Evolutionary conservation across 2,113 vertebrate genomes (phyloP).

Genomic region (Cheirogaleus medius): DNA sequence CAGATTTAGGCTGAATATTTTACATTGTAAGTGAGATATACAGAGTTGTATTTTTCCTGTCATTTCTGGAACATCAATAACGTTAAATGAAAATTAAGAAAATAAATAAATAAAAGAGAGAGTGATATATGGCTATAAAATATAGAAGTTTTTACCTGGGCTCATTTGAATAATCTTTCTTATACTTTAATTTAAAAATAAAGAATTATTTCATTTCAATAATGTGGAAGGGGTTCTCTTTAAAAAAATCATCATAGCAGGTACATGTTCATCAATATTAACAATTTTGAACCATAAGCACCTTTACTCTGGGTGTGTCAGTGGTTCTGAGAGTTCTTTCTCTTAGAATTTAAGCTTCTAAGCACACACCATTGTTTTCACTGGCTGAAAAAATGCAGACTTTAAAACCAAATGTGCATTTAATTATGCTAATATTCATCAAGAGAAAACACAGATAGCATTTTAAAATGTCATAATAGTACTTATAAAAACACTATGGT

Average conservation of each 20-base stretch:
- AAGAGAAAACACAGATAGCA: neutral
- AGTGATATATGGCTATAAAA: neutral
- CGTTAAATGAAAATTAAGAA: constrained; percentile 11
- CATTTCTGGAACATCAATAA: neutral
- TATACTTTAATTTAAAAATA: constrained; percentile 28
- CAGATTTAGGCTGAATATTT: neutral
- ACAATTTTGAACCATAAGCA: neutral
- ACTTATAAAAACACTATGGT: neutral
- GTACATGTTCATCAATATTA: neutral
- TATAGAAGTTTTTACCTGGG: neutral
- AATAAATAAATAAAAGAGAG: neutral
- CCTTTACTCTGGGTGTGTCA: neutral
- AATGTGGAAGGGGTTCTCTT: neutral
- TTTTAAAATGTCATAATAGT: constrained; percentile 5
- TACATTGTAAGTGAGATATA: neutral
- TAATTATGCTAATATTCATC: constrained; percentile 23
- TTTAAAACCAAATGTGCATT: constrained; percentile 24
- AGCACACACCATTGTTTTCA: neutral
- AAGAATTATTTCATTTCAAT: neutral
- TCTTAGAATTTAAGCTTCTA: neutral
- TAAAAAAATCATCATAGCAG: neutral
- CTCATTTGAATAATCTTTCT: neutral
- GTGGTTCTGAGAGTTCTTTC: neutral
- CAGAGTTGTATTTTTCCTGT: neutral
- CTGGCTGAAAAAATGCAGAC: neutral